Base-by-base conservation (phyloP, 2,888 invertebrate species). In the Oligia strigilis region DNA sequence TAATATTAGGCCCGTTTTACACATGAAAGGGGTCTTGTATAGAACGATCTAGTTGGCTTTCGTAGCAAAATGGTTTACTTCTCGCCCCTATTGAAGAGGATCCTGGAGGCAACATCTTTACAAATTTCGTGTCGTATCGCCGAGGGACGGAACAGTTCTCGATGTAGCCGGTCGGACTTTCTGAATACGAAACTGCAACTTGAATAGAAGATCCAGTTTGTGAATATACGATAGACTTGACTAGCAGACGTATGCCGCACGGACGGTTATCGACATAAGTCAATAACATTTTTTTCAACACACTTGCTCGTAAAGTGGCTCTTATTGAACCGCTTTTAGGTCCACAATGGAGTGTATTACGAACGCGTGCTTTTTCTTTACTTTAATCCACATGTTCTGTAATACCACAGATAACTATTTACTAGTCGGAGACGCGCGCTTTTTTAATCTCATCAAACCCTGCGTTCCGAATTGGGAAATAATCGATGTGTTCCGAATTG, bases 41-140 rank as follows among this genome's bases (percentile, higher is more conserved):
- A 66, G 65, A 67, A 60, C 64, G 62, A 73, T 88, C 64, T 75
- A 86, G 82, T 73, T 78, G 69, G 72, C 69, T 85, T 82, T 80
- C 62, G n/a, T n/a, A 83, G 78, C 71, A 78, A 87, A 90, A 89
- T 90, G 89, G 89, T 89, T 89, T 90, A 89, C 88, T 90, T 88
- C 83, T 84, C 87, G 77, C 76, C 58, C 85, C 87, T 82, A 88
- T 89, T 90, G 86, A 88, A 81, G 87, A 76, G 81, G 84, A 88
- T 90, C 84, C 87, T 85, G 83, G 72, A 81, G 71, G 82, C 88
- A 89, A 90, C 90, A 89, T 92, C 93, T 92, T 93, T 93, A 91
- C 92, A 93, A 93, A 93, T 93, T 93, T 91, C 80, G 91, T 88
- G 84, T 87, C 89, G 90, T 88, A 89, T 92, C 92, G 90, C 88